phyloP scores from a whole-genome alignment of 2,113 vertebrate genomes.

The Saccopteryx leptura region DNA sequence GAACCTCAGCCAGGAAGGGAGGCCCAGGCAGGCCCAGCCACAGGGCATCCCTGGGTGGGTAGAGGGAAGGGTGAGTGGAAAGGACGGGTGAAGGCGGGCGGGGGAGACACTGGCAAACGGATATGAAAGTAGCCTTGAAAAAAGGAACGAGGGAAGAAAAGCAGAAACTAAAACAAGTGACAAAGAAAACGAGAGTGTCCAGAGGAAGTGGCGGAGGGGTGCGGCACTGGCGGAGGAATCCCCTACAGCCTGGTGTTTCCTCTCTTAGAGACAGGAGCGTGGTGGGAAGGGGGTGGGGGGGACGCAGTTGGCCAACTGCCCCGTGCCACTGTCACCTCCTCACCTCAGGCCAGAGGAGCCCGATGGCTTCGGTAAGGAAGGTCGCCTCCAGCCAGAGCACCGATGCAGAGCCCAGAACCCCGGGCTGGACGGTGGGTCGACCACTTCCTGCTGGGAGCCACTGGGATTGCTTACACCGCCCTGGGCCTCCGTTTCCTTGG shows the following conservation, averaged over 20 bases:
- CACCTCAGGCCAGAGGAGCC: not conserved
- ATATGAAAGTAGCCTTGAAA: constrained; percentile 82
- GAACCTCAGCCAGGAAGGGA: not conserved
- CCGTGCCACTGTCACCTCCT: not conserved
- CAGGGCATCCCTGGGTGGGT: not conserved
- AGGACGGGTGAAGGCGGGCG: not conserved
- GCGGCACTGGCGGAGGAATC: constrained; percentile 72
- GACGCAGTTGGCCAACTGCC: constrained; percentile 17
- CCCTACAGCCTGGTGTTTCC: constrained; percentile 78
- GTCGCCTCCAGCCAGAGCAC: not conserved
- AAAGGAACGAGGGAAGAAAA: constrained; percentile 82
- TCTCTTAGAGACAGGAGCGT: constrained; percentile 32
- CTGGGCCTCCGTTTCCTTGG: not conserved
- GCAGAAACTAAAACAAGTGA: constrained; percentile 84
- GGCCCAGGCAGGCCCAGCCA: not conserved
- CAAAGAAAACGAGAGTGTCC: constrained; percentile 82
- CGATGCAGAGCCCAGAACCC: not conserved
- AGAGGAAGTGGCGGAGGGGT: constrained; percentile 75
- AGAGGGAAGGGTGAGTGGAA: not conserved
- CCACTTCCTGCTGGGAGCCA: not conserved
- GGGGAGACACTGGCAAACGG: constrained; percentile 59
- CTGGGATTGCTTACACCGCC: not conserved
- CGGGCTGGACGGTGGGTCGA: too few species aligned
- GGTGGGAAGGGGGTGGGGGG: not conserved
- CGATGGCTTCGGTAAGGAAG: not conserved